These are phyloP conservation scores for Papio anubis DNA, from an alignment of 2,113 vertebrate genomes.

Conservation along the genomic window DNA sequence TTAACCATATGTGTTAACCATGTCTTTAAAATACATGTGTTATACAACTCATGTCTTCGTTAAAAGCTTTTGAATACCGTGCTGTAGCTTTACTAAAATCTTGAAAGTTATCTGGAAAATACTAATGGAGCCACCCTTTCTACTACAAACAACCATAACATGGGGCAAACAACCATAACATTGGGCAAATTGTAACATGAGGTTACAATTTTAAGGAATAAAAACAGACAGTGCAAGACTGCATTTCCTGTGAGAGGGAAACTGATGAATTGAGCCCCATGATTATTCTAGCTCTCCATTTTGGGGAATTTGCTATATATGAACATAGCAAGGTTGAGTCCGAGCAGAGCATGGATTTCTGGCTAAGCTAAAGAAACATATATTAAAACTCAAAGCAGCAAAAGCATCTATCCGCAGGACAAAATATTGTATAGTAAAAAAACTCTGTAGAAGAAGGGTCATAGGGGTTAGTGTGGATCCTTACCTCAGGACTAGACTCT, in stretches of 20 bases:
- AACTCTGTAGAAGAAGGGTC: neutral
- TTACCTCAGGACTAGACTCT: neutral
- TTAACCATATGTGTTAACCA: neutral
- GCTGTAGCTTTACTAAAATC: neutral
- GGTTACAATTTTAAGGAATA: neutral
- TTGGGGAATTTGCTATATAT: neutral
- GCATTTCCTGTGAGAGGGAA: neutral
- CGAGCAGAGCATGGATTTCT: neutral
- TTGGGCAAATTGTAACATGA: neutral
- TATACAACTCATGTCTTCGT: neutral
- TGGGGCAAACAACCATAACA: neutral
- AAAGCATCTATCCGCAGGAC: neutral
- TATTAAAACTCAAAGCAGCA: neutral
- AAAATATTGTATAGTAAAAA: neutral
- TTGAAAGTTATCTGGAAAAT: neutral
- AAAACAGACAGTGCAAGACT: neutral
- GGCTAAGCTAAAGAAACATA: neutral
- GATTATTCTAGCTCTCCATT: neutral
- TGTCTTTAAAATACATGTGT: neutral
- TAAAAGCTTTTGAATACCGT: neutral
- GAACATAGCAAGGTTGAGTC: neutral
- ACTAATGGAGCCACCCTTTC: neutral
- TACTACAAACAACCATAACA: neutral
- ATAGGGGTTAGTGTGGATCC: neutral
- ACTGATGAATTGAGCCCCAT: neutral